phyloP scores from a whole-genome alignment of 2,113 vertebrate species.

The Orycteropus afer region DNA sequence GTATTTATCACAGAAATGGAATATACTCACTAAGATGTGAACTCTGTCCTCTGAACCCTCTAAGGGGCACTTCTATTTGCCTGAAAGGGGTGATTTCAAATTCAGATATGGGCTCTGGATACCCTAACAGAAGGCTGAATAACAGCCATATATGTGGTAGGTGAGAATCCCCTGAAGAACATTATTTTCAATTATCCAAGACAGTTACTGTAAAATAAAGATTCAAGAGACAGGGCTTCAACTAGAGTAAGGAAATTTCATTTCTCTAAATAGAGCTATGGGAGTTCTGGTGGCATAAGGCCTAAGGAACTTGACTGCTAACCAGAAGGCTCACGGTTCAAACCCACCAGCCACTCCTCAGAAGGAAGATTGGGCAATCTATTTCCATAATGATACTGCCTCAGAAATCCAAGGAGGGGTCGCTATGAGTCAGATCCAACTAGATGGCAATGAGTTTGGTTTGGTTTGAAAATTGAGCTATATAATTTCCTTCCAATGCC shows the following conservation, averaged over 20 bases:
- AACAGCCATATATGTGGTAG: not conserved
- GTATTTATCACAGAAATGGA: not conserved
- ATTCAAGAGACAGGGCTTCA: not conserved
- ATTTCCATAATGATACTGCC: no score
- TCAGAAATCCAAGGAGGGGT: no score
- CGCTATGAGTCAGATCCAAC: no score
- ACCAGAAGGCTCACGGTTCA: no score
- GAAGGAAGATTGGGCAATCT: no score
- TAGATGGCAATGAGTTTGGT: no score
- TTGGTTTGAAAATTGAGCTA: not conserved
- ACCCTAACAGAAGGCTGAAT: not conserved
- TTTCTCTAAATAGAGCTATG: no score
- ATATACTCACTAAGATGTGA: not conserved
- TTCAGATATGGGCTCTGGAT: not conserved
- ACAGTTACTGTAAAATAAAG: not conserved
- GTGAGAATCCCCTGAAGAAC: not conserved
- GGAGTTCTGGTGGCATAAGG: no score
- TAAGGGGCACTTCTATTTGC: not conserved
- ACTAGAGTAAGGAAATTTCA: not conserved
- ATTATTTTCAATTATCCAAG: not conserved
- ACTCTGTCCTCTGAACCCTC: not conserved
- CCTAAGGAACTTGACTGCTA: no score
- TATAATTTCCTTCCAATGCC: not conserved
- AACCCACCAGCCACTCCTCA: no score
- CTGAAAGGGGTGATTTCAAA: not conserved